Conservation (phyloP, 2,888 invertebrate genomes). For the Xanthia icteritia region DNA sequence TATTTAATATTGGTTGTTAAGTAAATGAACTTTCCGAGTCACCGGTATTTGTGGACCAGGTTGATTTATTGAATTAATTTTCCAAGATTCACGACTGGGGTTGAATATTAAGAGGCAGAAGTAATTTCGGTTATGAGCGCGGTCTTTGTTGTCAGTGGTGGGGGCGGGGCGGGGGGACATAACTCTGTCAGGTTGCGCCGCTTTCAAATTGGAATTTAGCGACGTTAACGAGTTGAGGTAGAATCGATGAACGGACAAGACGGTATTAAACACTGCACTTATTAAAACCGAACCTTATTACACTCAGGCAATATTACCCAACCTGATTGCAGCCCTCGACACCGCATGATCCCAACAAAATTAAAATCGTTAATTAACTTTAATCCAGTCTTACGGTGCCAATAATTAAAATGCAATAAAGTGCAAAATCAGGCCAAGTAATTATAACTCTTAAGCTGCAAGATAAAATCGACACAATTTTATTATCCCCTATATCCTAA, state of each 20-base stretch:
- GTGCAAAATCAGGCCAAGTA: constrained; percentile 13
- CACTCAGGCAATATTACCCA: not conserved
- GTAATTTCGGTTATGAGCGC: constrained; percentile 84
- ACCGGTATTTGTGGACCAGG: constrained; percentile 79
- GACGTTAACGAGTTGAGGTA: constrained; percentile 73
- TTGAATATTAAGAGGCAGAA: constrained; percentile 86
- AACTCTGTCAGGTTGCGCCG: constrained; percentile 76
- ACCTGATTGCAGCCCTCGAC: not conserved
- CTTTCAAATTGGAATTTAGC: constrained; percentile 76
- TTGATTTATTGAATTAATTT: constrained; percentile 89
- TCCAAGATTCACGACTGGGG: constrained; percentile 81
- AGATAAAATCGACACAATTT: constrained; percentile 36
- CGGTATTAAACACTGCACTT: constrained; percentile 22
- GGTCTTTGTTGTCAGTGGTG: constrained; percentile 82
- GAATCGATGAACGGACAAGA: constrained; percentile 57
- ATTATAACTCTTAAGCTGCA: constrained; percentile 47
- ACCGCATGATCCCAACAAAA: constrained; percentile 16
- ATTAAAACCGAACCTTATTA: constrained; percentile 3
- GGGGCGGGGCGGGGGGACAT: constrained; percentile 74
- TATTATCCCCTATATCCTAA: constrained; percentile 30
- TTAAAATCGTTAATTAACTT: constrained; percentile 22
- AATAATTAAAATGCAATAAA: constrained; percentile 38
- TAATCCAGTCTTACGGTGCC: constrained; percentile 17
- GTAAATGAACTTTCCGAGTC: constrained; percentile 79
- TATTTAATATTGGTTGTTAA: constrained; percentile 77